Conservation (phyloP, 1,140 invertebrate genomes). For the Euborellia annulipes region DNA sequence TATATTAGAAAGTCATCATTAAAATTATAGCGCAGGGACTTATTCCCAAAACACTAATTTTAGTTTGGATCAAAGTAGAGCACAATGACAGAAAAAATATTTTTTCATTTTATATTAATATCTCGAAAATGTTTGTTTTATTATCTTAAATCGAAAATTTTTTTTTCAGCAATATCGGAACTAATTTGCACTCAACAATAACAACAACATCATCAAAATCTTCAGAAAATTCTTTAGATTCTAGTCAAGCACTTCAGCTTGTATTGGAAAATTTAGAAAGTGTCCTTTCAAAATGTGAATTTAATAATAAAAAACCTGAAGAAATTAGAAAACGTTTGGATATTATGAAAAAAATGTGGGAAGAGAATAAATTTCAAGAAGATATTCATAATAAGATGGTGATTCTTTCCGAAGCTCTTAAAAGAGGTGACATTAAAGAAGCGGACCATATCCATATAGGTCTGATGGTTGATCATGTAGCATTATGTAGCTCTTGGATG, state of each 20-base stretch:
- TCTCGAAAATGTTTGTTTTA: too few relatives aligned
- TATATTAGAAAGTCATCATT: too few relatives aligned
- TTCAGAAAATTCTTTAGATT: background rate
- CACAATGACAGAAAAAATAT: too few relatives aligned
- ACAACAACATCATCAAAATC: too few relatives aligned
- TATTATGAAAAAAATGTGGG: conserved; percentile 27
- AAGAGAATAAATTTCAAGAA: conserved; percentile 26
- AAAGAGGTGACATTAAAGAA: conserved; percentile 20
- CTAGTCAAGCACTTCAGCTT: background rate
- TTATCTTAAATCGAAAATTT: too few relatives aligned
- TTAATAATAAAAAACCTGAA: conserved; percentile 11
- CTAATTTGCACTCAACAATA: too few relatives aligned
- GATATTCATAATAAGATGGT: conserved; percentile 23
- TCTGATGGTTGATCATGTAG: conserved; percentile 28
- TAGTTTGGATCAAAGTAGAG: too few relatives aligned
- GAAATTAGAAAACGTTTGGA: conserved; percentile 28
- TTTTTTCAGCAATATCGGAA: too few relatives aligned
- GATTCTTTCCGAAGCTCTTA: conserved; percentile 28
- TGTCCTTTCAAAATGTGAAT: too few relatives aligned
- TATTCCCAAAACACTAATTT: too few relatives aligned
- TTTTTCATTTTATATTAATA: too few relatives aligned
- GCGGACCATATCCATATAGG: conserved; percentile 29
- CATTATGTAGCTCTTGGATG: conserved; percentile 30
- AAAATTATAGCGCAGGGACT: too few relatives aligned
- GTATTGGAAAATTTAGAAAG: background rate